These are phyloP conservation scores for Phaetusa simplex DNA, from an alignment of 2,113 vertebrate species.

Conservation along the genomic window DNA sequence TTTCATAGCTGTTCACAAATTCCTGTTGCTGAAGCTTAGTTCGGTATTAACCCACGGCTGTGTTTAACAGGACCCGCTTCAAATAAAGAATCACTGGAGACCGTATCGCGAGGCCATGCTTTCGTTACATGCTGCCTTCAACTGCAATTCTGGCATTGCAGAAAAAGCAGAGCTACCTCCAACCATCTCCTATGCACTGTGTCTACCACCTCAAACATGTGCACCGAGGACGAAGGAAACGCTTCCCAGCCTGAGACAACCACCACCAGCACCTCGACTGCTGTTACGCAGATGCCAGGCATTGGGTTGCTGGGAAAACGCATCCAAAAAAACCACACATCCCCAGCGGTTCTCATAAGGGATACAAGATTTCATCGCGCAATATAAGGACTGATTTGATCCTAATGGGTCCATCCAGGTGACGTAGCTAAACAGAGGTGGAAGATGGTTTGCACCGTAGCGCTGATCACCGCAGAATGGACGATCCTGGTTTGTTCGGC, in stretches of 20 bases:
- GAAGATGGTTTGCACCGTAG: not conserved
- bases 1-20: constrained; percentile 47
- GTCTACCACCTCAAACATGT: not conserved
- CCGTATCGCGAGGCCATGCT: accelerated
- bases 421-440: not conserved
- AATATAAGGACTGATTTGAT: not conserved
- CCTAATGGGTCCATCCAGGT: not conserved
- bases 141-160: not conserved
- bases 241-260: not conserved
- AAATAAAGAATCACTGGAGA: not conserved
- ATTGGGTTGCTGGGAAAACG: not conserved
- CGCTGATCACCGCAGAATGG: not conserved
- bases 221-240: not conserved
- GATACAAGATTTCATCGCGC: not conserved
- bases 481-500: constrained; percentile 52
- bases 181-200: not conserved
- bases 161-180: not conserved
- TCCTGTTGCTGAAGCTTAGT: constrained; percentile 19
- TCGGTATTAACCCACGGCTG: constrained; percentile 27
- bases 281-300: not conserved
- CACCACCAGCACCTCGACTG: not conserved
- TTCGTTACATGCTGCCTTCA: not conserved
- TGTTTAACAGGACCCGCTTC: not conserved
- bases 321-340: accelerated
- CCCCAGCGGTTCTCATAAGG: not conserved